Evolutionary conservation across 2,113 vertebrate genomes (phyloP).

Genomic region (Craseonycteris thonglongyai): DNA sequence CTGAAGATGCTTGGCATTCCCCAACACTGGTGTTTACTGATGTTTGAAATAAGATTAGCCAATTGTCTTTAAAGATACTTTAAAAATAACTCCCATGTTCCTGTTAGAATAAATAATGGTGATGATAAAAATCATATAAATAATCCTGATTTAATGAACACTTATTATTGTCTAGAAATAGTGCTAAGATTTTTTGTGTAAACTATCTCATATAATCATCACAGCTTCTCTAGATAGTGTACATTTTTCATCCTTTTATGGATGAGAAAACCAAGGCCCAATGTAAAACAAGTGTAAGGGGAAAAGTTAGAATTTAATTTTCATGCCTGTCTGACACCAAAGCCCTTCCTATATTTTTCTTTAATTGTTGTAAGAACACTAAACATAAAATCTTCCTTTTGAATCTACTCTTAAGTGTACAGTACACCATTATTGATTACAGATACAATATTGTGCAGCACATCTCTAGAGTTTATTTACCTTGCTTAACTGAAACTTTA

Average conservation of each 20-base stretch:
- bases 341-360: neutral
- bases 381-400: neutral
- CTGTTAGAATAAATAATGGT: neutral
- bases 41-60: neutral
- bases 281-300: neutral
- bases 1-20: neutral
- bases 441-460: neutral
- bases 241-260: neutral
- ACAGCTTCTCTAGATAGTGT: neutral
- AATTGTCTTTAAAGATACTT: neutral
- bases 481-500: neutral
- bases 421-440: neutral
- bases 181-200: neutral
- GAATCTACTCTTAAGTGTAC: neutral
- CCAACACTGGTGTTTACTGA: neutral
- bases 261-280: neutral
- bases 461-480: neutral
- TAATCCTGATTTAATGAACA: neutral
- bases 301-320: neutral
- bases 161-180: neutral
- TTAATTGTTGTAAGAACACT: neutral
- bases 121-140: neutral
- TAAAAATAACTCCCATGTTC: neutral
- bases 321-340: neutral
- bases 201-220: neutral